Percentiles rank a stretch among this genome's conserved stretches.
These are phyloP conservation scores for Onychostoma macrolepis DNA, from an alignment of 2,113 vertebrate genomes.

Conservation along the genomic window DNA sequence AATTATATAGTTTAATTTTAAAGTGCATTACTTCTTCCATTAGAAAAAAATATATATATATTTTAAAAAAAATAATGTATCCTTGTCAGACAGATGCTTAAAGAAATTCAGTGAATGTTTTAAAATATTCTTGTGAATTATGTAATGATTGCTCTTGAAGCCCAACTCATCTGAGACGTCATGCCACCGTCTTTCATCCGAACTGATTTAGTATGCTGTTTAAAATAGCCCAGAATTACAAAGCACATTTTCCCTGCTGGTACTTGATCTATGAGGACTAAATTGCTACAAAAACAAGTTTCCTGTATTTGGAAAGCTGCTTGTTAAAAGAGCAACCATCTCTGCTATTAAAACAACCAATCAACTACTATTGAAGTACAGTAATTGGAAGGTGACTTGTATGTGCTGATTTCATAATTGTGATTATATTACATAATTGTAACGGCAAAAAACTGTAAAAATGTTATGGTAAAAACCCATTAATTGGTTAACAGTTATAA, in stretches of 20 bases:
- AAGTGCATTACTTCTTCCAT: not conserved
- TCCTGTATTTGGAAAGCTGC: not conserved
- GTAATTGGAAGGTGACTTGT: too few species aligned
- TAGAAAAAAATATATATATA: not conserved
- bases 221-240: conserved; percentile 8
- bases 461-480: not conserved
- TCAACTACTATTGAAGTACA: too few species aligned
- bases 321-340: too few species aligned
- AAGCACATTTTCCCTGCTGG: not conserved
- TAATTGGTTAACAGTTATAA: not conserved
- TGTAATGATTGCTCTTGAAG: not conserved
- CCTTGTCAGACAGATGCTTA: not conserved
- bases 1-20: not conserved
- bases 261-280: not conserved
- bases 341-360: too few species aligned
- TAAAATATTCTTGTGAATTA: not conserved
- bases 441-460: too few species aligned
- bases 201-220: conserved; percentile 4
- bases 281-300: not conserved
- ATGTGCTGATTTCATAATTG: too few species aligned
- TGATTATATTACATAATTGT: too few species aligned
- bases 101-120: not conserved
- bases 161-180: not conserved
- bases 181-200: not conserved
- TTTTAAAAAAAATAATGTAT: not conserved